A percentile compares a stretch with the other conserved stretches of the same genome.
Evolutionary conservation across 2,888 invertebrate species (phyloP).

Genomic region (Mechanitis mazaeus): DNA sequence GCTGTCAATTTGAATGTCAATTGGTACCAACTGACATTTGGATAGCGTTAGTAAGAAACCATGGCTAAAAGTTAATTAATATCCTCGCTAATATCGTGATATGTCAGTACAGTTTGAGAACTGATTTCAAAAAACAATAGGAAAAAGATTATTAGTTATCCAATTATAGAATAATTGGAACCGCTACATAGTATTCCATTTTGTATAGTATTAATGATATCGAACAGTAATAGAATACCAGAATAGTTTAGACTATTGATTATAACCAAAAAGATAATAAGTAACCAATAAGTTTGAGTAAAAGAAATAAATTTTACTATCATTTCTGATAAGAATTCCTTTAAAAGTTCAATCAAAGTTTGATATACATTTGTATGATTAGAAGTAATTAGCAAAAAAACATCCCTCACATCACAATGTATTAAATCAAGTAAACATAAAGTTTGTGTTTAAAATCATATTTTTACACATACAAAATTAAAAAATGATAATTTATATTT

Average conservation of each 20-base stretch:
- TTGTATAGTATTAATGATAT: conserved; percentile 17
- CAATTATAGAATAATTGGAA: conserved; percentile 21
- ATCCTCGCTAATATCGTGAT: conserved; percentile 37
- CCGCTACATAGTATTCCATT: too few relatives aligned
- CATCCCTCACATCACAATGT: too few relatives aligned
- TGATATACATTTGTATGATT: too few relatives aligned
- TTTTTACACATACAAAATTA: too few relatives aligned
- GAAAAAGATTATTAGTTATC: conserved; percentile 24
- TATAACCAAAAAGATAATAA: conserved; percentile 6
- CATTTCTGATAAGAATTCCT: too few relatives aligned
- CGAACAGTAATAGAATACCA: not conserved
- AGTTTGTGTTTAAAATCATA: too few relatives aligned
- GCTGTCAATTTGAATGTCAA: conserved; percentile 7
- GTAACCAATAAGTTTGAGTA: too few relatives aligned
- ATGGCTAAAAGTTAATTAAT: conserved; percentile 25
- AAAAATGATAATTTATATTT: conserved; percentile 1
- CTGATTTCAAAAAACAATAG: conserved; percentile 15
- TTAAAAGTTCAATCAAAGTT: too few relatives aligned
- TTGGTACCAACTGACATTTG: conserved; percentile 25
- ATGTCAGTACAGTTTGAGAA: conserved; percentile 32
- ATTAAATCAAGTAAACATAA: too few relatives aligned
- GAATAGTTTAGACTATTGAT: too few relatives aligned
- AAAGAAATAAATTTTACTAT: too few relatives aligned
- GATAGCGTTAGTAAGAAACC: conserved; percentile 14
- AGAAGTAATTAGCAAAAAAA: too few relatives aligned